These are phyloP conservation scores for Pseudomyrmex concolor DNA, from an alignment of 1,140 invertebrate species.

Conservation along the genomic window DNA sequence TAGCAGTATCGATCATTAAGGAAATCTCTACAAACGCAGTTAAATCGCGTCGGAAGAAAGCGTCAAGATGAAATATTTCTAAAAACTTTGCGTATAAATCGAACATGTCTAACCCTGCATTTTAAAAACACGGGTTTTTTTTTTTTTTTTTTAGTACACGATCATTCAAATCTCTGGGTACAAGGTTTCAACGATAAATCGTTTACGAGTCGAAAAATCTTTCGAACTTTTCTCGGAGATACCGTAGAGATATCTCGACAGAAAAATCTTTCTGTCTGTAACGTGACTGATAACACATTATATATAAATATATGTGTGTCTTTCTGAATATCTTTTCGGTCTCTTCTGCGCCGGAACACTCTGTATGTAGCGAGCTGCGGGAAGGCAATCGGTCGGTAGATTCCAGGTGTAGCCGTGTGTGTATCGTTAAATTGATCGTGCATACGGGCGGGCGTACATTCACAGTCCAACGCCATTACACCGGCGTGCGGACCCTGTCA, in stretches of 20 bases:
- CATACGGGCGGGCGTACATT: slow-evolving; percentile 21
- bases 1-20: not conserved
- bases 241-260: not conserved
- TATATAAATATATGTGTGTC: no score
- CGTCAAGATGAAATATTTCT: no score
- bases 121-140: no score
- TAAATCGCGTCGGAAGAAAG: not conserved
- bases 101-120: no score
- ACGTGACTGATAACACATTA: no score
- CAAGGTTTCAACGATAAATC: no score
- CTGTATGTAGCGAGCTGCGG: not conserved
- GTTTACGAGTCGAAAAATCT: no score
- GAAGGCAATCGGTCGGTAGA: slow-evolving; percentile 43
- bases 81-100: no score
- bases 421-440: slow-evolving; percentile 59
- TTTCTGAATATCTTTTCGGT: not conserved
- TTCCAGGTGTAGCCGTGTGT: slow-evolving; percentile 54
- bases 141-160: no score
- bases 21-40: not conserved
- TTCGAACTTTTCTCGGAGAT: not conserved
- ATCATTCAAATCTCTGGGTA: no score
- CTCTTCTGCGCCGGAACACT: slow-evolving; percentile 1
- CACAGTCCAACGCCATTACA: slow-evolving; percentile 20
- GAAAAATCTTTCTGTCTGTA: not conserved
- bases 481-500: slow-evolving; percentile 18